phyloP scores from a whole-genome alignment of 2,888 invertebrate species.

The Aporophyla lueneburgensis region DNA sequence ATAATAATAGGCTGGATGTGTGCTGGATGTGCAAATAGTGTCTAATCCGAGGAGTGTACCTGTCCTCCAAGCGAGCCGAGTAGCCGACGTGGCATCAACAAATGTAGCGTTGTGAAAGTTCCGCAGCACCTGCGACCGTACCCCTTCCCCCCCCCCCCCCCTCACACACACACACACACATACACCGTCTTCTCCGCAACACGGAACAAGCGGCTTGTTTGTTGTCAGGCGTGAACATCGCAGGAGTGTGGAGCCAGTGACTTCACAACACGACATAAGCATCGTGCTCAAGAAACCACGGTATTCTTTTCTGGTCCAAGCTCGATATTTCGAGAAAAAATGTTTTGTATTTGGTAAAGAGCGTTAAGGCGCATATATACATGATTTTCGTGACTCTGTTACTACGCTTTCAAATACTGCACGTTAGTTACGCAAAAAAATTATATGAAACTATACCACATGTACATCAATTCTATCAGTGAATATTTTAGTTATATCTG shows the following conservation, averaged over 20 bases:
- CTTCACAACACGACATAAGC: background rate
- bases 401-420: too few species aligned
- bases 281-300: background rate
- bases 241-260: background rate
- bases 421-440: too few species aligned
- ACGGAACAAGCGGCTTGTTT: constrained; percentile 6
- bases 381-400: too few species aligned
- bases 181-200: too few species aligned
- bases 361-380: too few species aligned
- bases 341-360: too few species aligned
- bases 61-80: background rate
- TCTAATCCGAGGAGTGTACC: background rate
- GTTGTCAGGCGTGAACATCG: background rate
- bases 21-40: constrained; percentile 5
- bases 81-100: constrained; percentile 9
- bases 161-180: too few species aligned
- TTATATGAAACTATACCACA: too few species aligned
- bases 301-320: too few species aligned
- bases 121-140: background rate
- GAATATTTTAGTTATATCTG: too few species aligned
- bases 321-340: too few species aligned
- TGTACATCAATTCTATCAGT: too few species aligned
- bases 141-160: background rate
- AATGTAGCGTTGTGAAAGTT: constrained; percentile 23
- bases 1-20: background rate